These are phyloP conservation scores for Dendrolimus houi DNA, from an alignment of 2,888 invertebrate species.

Conservation along the genomic window DNA sequence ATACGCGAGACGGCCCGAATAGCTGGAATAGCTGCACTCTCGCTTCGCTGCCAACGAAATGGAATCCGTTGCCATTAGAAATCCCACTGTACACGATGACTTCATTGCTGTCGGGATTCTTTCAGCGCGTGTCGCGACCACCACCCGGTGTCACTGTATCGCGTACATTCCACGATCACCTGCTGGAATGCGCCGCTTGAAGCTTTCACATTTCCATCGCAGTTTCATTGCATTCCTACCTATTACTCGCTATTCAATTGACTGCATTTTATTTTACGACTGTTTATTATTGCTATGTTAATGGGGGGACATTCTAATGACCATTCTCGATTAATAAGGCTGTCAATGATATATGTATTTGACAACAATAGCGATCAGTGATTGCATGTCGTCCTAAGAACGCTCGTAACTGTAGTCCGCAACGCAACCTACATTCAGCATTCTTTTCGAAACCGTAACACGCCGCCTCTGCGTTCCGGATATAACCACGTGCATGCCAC, in stretches of 20 bases:
- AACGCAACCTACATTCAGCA: constrained; percentile 73
- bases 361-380: constrained; percentile 56
- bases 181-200: constrained; percentile 23
- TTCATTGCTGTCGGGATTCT: constrained; percentile 60
- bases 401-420: constrained; percentile 67
- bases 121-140: constrained; percentile 35
- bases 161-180: constrained; percentile 28
- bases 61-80: constrained; percentile 69
- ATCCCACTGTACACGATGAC: constrained; percentile 64
- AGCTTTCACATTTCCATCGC: constrained; percentile 23
- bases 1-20: constrained; percentile 52
- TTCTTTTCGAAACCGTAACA: constrained; percentile 76
- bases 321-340: constrained; percentile 25
- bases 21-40: constrained; percentile 57
- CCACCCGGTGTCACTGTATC: constrained; percentile 30
- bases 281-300: background rate
- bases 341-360: constrained; percentile 33
- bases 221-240: background rate
- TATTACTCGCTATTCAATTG: background rate
- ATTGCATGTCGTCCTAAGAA: constrained; percentile 55
- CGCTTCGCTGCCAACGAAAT: constrained; percentile 69
- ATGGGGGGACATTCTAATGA: background rate
- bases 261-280: background rate
- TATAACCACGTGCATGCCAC: constrained; percentile 51
- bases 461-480: constrained; percentile 71